Percentiles rank a stretch among this genome's conserved stretches.
Evolutionary conservation across 2,797 vertebrate species (phyloP).

Genomic region (Tadarida brasiliensis): DNA sequence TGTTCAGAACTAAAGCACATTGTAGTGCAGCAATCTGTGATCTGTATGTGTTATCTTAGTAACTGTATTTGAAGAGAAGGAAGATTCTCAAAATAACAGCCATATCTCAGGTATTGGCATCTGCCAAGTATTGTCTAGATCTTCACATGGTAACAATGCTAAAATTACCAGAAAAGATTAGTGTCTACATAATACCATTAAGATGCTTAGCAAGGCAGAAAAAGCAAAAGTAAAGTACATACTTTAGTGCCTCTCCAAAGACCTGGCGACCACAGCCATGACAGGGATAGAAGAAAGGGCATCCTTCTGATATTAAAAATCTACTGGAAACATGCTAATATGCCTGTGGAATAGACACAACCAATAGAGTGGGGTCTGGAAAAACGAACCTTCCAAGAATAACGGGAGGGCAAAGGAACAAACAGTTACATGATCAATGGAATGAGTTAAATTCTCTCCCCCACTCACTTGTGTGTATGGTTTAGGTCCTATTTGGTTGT

Average conservation of each 20-base stretch:
- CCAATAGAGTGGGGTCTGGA: background rate
- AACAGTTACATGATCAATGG: background rate
- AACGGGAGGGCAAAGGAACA: background rate
- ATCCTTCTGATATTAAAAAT: background rate
- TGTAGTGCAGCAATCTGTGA: background rate
- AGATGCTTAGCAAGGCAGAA: slow-evolving; percentile 29
- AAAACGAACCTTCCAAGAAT: background rate
- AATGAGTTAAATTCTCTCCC: background rate
- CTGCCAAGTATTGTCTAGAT: slow-evolving; percentile 61
- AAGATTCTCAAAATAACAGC: slow-evolving; percentile 68
- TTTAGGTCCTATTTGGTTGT: background rate
- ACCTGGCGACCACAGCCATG: background rate
- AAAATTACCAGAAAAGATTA: slow-evolving; percentile 39
- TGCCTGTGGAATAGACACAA: background rate
- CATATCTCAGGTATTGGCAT: background rate
- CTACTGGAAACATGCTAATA: background rate
- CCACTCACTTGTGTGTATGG: background rate
- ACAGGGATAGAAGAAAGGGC: background rate
- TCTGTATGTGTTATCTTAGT: background rate
- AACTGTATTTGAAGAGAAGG: background rate
- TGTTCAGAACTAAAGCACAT: background rate
- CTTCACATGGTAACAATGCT: slow-evolving; percentile 35
- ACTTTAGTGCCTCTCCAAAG: background rate
- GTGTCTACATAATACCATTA: background rate
- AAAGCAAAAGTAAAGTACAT: background rate